Base-by-base conservation (phyloP, 2,113 vertebrate species). In the Ivindomyrus marchei region DNA sequence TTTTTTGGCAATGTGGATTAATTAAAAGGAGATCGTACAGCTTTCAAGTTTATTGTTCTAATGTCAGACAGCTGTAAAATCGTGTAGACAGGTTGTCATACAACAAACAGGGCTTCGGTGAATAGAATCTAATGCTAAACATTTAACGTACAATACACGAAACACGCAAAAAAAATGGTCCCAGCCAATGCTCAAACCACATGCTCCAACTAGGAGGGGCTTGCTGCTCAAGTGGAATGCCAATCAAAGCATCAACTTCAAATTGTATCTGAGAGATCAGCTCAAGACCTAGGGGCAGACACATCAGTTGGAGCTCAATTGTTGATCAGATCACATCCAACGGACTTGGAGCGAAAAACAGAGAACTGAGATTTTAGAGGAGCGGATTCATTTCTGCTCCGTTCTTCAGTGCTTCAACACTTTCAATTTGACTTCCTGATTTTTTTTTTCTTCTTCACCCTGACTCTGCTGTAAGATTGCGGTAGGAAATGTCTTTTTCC, bases 161-260 rank as follows among this genome's bases (percentile, higher is more conserved):
- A 96, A 95, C 95, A 95, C 92, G 93, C 92, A 93, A 47, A 86
- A 47, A 49, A 93, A 91, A 94, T 92, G 94, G 93, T 91, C 95
- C 91, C 94, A 96, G 94, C 96, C 96, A 96, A 95, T 96, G 95
- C 94, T 94, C 93, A 93, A 94, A 94, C 95, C 96, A 96, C 96
- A 96, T 96, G 95, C 95, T 95, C 95, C 94, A 92, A 95, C 94
- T 94, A 96, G 97, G 97, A 97, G 98, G 97, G 91, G 97, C 98
- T 95, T 97, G 95, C 93, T 90, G 97, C 97, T 97, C 95, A 95
- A 96, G 97, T 96, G 96, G 96, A 93, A 96, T 98, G 97, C 97
- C 98, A 98, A 98, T 98, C 97, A 98, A 98, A 97, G 97, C 97
- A 97, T 98, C 97, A 98, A 98, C 97, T 98, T 98, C 97, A 98